Evolutionary conservation across 1,140 invertebrate genomes (phyloP), one percentile per base, ranked within the genome.

Genomic region (Pinna nobilis): DNA sequence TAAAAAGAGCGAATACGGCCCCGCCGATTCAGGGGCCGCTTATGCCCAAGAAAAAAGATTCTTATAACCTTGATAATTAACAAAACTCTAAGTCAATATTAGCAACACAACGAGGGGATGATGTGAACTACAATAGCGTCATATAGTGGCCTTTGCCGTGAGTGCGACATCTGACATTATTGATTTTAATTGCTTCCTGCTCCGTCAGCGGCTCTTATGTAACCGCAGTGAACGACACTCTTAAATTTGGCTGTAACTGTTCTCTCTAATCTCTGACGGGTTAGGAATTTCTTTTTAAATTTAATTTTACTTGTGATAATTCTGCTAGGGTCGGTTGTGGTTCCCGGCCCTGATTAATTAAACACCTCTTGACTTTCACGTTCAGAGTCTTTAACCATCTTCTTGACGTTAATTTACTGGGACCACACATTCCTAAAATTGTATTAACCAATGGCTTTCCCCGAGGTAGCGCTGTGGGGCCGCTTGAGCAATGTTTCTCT

Each of bases 261-360:
- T 49, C 39, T n/a, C 9, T n/a, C 39, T 44, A 44, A 44, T 44
- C 39, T 44, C 39, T 44, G 39, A 64, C 61, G 13, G 18, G 39
- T 49, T 35, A 64, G 33, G 35, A 49, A 64, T 32, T 35, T 49
- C 44, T 30, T 50, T 64, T 49, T 25, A 64, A 64, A 64, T 64
- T 64, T 18, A 32, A 64, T 64, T 41, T 41, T 64, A 64, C 39
- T 35, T 64, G 61, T 11, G 11, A 64, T 41, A 64, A 20, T 49
- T 44, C 28, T 49, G 28, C 61, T 33, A 35, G 44, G 44, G 44
- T 35, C 61, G 61, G 61, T 64, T 64, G 61, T 64, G 61, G 61
- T 64, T 64, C 61, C 33, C 20, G 44, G 30, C 61, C 37, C 61
- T 64, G 61, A 64, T 64, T 64, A 64, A 64, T 64, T 64, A 64